Base-by-base conservation (phyloP, 2,113 vertebrate species). In the Vulpes vulpes region DNA sequence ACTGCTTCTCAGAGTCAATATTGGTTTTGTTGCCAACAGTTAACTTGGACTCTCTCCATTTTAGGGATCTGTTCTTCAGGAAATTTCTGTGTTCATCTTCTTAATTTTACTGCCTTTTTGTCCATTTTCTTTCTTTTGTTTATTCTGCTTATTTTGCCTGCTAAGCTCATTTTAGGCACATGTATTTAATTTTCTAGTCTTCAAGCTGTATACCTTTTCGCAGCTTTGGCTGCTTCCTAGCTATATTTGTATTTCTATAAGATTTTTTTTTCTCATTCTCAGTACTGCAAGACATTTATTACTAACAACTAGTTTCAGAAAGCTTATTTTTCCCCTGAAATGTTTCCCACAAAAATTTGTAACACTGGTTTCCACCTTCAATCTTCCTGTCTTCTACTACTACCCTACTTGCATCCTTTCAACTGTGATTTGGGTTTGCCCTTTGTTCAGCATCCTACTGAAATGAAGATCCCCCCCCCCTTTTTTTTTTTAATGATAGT, bases 231-330 rank as follows among this genome's bases (percentile, higher is more conserved):
- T 2, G 19, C 81, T 95, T 85, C 51, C 49, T 49, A 38, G 27
- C 65, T 67, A 23, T 22, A n/a, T 91, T 93, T 93, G 15, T 59
- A 73, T 91, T 88, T 84, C 60, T 79, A 38, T 25, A 83, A 95
- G 25, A 35, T 20, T 71, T 32, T 49, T 67, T 82, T 93, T 84
- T 35, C 32, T 71, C 16, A 82, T 16, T 90, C 43, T 32, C 20
- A 67, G 2, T 60, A 73, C 8, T 35, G 74, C 2, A 25, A 89
- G 38, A 85, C 4, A 43, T 83, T 83, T 55, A 83, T 76, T 90
- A 22, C 55, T 91, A 69, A 81, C 19, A 55, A 43, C 15, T 53
- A 64, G 25, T 73, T 71, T 11, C 11, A 79, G 19, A 71, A 62
- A 49, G 76, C 17, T 22, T 32, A 6, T 35, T 22, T 89, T 86